phyloP scores from a whole-genome alignment of 2,797 vertebrate species.

The Argyrosomus regius region DNA sequence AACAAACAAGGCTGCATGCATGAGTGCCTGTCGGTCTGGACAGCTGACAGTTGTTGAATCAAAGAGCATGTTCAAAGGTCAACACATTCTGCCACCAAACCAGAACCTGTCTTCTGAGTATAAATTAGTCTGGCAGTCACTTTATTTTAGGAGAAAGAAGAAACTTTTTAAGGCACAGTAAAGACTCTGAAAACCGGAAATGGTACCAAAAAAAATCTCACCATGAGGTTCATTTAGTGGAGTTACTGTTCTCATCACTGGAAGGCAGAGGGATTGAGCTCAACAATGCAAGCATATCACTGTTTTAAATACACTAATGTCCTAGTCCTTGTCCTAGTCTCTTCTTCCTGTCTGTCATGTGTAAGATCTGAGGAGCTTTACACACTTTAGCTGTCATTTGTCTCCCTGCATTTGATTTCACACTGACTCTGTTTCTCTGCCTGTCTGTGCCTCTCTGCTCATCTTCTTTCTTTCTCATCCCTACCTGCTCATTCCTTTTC shows the following conservation, averaged over 20 bases:
- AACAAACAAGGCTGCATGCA: background rate
- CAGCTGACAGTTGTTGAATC: constrained; percentile 6
- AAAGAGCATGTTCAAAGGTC: constrained; percentile 4
- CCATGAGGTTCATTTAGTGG: background rate
- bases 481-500: constrained; percentile 8
- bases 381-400: constrained; percentile 43
- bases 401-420: constrained; percentile 37
- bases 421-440: background rate
- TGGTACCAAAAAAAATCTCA: background rate
- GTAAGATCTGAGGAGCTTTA: constrained; percentile 32
- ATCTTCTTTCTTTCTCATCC: constrained; percentile 20
- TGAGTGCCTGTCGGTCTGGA: background rate
- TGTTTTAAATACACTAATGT: constrained; percentile 29
- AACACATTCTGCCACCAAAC: background rate
- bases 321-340: background rate
- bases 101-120: background rate
- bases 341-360: constrained; percentile 23
- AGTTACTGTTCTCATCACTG: background rate
- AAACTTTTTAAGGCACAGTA: background rate
- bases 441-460: constrained; percentile 14
- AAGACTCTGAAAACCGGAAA: background rate
- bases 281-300: constrained; percentile 5
- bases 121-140: background rate
- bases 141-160: background rate
- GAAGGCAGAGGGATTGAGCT: constrained; percentile 11